Base-by-base conservation (phyloP, 2,113 vertebrate species). In the Nansenia antarctica region DNA sequence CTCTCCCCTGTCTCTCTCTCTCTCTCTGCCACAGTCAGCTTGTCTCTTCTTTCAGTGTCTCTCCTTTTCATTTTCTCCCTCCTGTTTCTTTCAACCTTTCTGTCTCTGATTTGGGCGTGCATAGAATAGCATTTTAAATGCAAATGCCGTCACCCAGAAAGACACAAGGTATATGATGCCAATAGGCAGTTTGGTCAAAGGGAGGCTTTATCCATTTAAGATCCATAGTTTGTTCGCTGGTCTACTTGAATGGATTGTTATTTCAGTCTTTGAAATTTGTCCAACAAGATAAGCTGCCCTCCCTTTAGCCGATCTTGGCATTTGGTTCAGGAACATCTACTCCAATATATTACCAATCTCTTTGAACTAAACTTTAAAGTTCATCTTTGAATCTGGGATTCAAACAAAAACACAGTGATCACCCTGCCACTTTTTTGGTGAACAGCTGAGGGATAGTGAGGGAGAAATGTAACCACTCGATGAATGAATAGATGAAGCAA, bases 51-150 rank as follows among this genome's bases (percentile, higher is more conserved):
- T 81, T 67, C 37, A 64, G 49, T 37, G 3, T 74, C 58, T 66
- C 70, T n/a, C n/a, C n/a, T 70, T 84, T 84, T 82, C 57, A 78
- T 78, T 72, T 78, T 78, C 82, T 71, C 65, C 73, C 70, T 76
- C 27, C 37, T 82, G 60, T 39, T 37, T 76, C 78, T 83, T 82
- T 90, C 76, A 81, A 86, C 59, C 49, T 86, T 75, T 85, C 82
- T 82, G 67, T 78, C 29, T 59, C 71, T 77, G 74, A 85, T 82
- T n/a, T 69, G 63, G 54, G 45, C 58, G 12, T 82, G 74, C 74
- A 74, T 59, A 26, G 65, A 67, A 62, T 63, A n/a, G 70, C 47
- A 74, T 84, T 84, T 86, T 70, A 82, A 83, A 87, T 88, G 85
- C 77, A 85, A 85, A 86, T 86, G 30, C 1, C 7, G 61, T 64